phyloP scores from a whole-genome alignment of 1,140 invertebrate species.

The Nylanderia fulva region DNA sequence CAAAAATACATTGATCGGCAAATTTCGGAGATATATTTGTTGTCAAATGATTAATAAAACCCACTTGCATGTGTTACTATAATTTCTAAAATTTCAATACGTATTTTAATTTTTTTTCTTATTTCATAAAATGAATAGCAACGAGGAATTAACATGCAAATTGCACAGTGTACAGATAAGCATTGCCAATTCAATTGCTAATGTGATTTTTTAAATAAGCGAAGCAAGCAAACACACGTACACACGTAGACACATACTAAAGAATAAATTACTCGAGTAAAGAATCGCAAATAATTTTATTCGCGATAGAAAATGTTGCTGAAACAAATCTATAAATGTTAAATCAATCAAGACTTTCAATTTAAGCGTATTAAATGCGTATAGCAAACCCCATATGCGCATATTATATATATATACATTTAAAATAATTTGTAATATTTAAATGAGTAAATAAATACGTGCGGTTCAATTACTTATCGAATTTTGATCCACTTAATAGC shows the following conservation, averaged over 20 bases:
- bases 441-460: not conserved
- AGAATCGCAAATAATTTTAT: not conserved
- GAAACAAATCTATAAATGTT: not conserved
- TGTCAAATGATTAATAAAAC: not conserved
- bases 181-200: not conserved
- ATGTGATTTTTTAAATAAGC: not conserved
- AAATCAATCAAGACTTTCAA: not conserved
- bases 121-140: constrained; percentile 6
- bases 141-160: not conserved
- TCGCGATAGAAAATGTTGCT: not conserved
- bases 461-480: not conserved
- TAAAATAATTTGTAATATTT: not conserved
- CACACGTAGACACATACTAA: not conserved
- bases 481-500: not conserved
- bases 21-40: not conserved
- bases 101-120: not conserved
- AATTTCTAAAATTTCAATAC: not conserved
- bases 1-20: not conserved
- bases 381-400: not conserved
- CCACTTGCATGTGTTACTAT: not conserved
- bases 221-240: not conserved
- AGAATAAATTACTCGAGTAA: not conserved
- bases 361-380: not conserved
- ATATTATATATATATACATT: not conserved
- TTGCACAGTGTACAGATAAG: not conserved